Evolutionary conservation across 1,140 invertebrate genomes (phyloP), one percentile per base, ranked within the genome.

Genomic region (Venustaconcha ellipsiformis): DNA sequence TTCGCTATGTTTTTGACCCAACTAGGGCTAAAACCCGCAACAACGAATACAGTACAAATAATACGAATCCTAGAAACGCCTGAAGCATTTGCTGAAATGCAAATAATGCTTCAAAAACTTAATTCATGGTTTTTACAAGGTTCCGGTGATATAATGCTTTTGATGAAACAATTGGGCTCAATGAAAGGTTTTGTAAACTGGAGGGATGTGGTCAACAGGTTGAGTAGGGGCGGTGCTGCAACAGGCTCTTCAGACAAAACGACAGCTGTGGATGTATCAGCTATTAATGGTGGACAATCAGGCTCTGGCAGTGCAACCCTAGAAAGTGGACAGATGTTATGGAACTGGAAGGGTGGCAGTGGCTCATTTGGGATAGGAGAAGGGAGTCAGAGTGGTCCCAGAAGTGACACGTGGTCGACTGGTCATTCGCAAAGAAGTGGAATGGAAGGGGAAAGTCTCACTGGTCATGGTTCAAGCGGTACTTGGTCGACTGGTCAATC

Each of bases 151-250:
- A n/a, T 76, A 20, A 64, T 57, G 58, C 57, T 59, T 30, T 70
- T 76, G 37, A 26, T 76, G 18, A 60, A 23, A 57, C 74, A 69
- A 20, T 48, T 76, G 6, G 62, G 74, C 60, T 56, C 60, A 17
- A 76, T 70, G 74, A 70, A 68, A 48, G 74, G 63, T 13, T 30
- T 70, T n/a, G 66, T 76, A 26, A 70, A 76, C 74, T 76, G 74
- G 74, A 48, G 37, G 37, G 63, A 64, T 57, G 20, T 13, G 30
- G 70, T 76, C 2, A 58, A 62, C 59, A 62, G 59, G 59, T 23
- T n/a, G 18, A 62, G 59, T 18, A 62, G 59, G 20, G 59, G 20
- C 59, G 18, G 59, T 14, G 59, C 18, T 62, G 59, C 18, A 18
- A 4, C 12, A 62, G 59, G 59, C 18, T 62, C 18, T 18, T 62